Conservation (phyloP, 2,797 vertebrate genomes). For the Labroides dimidiatus region DNA sequence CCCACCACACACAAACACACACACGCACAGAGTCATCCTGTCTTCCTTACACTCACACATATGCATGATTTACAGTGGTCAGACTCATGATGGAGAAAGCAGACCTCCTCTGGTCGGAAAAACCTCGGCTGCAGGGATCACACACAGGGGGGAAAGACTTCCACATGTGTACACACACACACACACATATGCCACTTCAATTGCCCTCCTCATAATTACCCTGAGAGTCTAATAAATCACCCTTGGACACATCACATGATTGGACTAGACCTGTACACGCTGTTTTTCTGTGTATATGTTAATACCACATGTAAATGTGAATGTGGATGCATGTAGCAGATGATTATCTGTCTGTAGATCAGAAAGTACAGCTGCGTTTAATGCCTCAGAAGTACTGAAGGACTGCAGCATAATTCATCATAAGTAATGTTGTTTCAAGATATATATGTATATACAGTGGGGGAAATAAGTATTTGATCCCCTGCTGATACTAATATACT, state of each 20-base stretch:
- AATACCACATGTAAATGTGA: conserved; percentile 5
- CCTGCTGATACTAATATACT: too few relatives aligned
- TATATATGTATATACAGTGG: too few relatives aligned
- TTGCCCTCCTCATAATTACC: conserved; percentile 27
- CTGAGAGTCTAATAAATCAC: conserved; percentile 63
- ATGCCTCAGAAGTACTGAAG: too few relatives aligned
- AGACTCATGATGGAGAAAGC: conserved; percentile 72
- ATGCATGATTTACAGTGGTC: conserved; percentile 66
- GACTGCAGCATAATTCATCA: too few relatives aligned
- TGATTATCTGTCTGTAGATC: background rate
- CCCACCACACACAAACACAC: background rate
- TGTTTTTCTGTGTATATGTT: conserved; percentile 26
- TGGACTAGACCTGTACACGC: conserved; percentile 26
- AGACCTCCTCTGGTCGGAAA: conserved; percentile 69
- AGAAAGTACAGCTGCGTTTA: background rate
- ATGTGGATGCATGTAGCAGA: background rate
- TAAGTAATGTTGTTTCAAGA: too few relatives aligned
- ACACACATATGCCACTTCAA: conserved; percentile 14
- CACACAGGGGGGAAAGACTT: conserved; percentile 54
- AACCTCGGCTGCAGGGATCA: conserved; percentile 60
- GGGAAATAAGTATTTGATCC: too few relatives aligned
- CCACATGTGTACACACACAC: conserved; percentile 38
- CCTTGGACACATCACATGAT: conserved; percentile 29
- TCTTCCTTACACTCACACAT: conserved; percentile 24
- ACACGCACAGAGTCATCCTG: background rate